A percentile compares a stretch with the other conserved stretches of the same genome.
Conservation (phyloP, 2,797 vertebrate species). For the Taenioides sp. region DNA sequence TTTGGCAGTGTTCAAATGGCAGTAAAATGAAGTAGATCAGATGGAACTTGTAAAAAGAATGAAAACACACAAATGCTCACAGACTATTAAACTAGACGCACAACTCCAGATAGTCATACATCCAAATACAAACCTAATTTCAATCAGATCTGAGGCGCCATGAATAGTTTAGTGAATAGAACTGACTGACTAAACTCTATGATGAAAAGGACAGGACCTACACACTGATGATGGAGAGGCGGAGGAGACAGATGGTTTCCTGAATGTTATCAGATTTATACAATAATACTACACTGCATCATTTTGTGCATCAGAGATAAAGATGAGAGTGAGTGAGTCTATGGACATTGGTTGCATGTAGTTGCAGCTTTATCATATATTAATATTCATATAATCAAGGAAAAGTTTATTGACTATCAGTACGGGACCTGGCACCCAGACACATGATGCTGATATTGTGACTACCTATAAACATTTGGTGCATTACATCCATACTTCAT, state of each 20-base stretch:
- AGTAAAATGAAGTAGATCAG: constrained; percentile 21
- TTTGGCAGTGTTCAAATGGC: constrained; percentile 14
- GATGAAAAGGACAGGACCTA: no score
- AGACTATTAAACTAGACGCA: constrained; percentile 6
- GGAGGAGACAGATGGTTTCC: not conserved
- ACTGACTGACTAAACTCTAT: no score
- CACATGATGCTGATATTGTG: no score
- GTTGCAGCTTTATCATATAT: no score
- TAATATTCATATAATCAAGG: no score
- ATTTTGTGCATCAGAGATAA: no score
- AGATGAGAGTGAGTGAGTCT: no score
- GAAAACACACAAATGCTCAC: constrained; percentile 1
- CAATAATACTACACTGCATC: no score
- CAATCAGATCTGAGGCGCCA: not conserved
- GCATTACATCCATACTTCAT: not conserved
- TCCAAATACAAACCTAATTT: not conserved
- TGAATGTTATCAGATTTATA: no score
- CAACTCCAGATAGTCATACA: not conserved
- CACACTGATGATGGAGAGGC: not conserved
- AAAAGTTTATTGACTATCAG: no score
- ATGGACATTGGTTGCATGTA: no score
- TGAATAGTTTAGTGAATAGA: not conserved
- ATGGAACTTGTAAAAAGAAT: not conserved
- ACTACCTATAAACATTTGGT: not conserved
- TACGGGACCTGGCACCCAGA: no score